Evolutionary conservation across 2,888 invertebrate species (phyloP).

Genomic region (Cylloceria caligata): DNA sequence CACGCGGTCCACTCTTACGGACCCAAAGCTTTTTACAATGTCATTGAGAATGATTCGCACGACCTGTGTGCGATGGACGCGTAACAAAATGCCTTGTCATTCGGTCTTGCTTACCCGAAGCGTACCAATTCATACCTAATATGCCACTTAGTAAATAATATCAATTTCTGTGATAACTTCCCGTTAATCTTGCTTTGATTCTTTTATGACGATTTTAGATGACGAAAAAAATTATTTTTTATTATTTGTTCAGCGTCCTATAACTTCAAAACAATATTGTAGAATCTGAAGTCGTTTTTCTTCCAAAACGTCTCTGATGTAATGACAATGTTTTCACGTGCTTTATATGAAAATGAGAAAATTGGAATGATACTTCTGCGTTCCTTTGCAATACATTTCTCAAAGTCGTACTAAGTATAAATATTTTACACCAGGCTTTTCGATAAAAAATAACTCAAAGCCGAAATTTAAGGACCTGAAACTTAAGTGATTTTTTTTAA

Average conservation of each 20-base stretch:
- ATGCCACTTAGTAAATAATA: background rate
- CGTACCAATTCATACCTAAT: background rate
- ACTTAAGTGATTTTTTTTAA: no score
- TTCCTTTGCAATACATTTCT: no score
- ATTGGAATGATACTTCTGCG: background rate
- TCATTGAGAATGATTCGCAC: constrained; percentile 15
- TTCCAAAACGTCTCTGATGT: background rate
- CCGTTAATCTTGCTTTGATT: background rate
- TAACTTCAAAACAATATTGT: background rate
- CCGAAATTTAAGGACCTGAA: no score
- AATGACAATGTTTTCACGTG: background rate
- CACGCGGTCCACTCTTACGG: background rate
- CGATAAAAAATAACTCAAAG: no score
- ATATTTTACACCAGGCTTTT: no score
- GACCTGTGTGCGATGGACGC: background rate
- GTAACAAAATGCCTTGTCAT: constrained; percentile 23
- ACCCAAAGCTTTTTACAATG: constrained; percentile 9
- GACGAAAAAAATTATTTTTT: background rate
- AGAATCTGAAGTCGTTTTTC: background rate
- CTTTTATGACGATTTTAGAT: background rate
- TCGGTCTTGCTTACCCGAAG: constrained; percentile 7
- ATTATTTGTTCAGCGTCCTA: background rate
- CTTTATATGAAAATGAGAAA: background rate
- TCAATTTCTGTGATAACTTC: constrained; percentile 1
- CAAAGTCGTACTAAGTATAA: no score